Conservation (phyloP, 2,888 invertebrate genomes). For the Oligia fasciuncula region DNA sequence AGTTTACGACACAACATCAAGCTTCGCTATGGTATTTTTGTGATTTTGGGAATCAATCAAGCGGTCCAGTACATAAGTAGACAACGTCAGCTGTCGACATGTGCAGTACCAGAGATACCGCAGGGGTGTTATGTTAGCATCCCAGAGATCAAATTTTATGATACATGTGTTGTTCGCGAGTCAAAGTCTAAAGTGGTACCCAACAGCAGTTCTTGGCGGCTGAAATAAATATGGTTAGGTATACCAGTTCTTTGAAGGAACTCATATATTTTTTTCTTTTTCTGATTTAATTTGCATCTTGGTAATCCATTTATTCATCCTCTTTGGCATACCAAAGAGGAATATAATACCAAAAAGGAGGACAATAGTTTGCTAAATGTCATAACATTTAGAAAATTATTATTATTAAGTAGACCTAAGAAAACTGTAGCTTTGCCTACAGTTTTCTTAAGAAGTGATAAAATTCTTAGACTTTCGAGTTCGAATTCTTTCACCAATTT, state of each 20-base stretch:
- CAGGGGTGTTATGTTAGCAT: neutral
- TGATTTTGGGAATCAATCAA: neutral
- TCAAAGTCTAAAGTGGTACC: too few species aligned
- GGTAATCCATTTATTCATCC: neutral
- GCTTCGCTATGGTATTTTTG: slow-evolving; percentile 5
- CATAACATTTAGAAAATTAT: neutral
- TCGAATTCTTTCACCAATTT: slow-evolving; percentile 6
- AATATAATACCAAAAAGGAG: too few species aligned
- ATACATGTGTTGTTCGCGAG: neutral
- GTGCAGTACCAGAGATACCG: neutral
- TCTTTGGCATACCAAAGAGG: neutral
- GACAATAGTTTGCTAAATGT: too few species aligned
- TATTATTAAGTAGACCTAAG: neutral
- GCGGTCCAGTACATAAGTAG: neutral
- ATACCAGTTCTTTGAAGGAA: neutral
- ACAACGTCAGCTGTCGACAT: neutral
- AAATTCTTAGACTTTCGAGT: neutral
- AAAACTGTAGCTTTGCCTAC: neutral
- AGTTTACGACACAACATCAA: slow-evolving; percentile 26
- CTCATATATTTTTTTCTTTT: too few species aligned
- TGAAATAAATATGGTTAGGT: neutral
- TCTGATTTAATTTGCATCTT: neutral
- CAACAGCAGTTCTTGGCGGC: neutral
- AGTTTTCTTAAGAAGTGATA: neutral
- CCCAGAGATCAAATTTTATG: neutral